phyloP scores from a whole-genome alignment of 2,888 invertebrate genomes.

The Empis stercorea region DNA sequence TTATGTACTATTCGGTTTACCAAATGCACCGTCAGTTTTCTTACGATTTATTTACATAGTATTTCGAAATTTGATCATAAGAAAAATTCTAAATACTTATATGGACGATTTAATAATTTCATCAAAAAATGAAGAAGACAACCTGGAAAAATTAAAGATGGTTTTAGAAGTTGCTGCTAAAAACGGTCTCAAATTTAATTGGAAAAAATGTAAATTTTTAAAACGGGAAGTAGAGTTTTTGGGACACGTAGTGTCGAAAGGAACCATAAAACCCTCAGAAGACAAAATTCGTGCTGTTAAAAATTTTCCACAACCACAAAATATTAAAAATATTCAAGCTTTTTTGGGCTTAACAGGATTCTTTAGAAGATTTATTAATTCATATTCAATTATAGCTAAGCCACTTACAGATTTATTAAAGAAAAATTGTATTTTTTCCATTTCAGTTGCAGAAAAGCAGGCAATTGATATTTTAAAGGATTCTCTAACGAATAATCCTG shows the following conservation, averaged over 20 bases:
- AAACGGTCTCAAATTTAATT: slow-evolving; percentile 8
- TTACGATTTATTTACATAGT: too few relatives aligned
- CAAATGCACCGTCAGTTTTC: too few relatives aligned
- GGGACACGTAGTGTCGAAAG: slow-evolving; percentile 7
- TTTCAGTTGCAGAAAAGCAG: too few relatives aligned
- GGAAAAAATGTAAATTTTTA: slow-evolving; percentile 11
- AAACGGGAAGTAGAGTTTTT: slow-evolving; percentile 11
- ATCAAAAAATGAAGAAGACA: neutral
- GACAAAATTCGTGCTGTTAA: too few relatives aligned
- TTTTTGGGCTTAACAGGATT: too few relatives aligned
- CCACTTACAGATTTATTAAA: too few relatives aligned
- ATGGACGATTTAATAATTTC: slow-evolving; percentile 1
- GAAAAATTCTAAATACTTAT: neutral
- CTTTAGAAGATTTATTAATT: slow-evolving; percentile 8
- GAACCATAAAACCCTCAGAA: too few relatives aligned
- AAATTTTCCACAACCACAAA: too few relatives aligned
- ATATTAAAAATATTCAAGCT: too few relatives aligned
- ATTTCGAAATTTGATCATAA: neutral
- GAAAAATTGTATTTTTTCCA: too few relatives aligned
- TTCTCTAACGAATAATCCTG: neutral
- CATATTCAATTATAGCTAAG: slow-evolving; percentile 8
- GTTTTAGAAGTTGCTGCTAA: slow-evolving; percentile 5
- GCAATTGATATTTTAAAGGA: neutral
- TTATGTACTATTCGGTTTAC: too few relatives aligned
- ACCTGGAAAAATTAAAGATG: too few relatives aligned